phyloP scores from a whole-genome alignment of 2,797 vertebrate genomes.

The Telmatherina bonti region DNA sequence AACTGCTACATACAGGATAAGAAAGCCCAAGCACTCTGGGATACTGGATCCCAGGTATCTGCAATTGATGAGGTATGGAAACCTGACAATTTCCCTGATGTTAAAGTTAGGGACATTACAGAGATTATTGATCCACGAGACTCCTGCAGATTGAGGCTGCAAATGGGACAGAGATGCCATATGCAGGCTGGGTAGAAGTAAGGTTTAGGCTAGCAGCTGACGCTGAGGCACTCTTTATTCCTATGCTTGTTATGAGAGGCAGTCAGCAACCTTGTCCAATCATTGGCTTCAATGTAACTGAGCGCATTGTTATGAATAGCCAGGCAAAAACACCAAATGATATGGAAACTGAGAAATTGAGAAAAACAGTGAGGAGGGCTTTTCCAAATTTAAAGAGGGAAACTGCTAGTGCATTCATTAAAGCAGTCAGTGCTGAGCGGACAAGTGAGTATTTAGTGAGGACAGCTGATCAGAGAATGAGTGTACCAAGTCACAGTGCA shows the following conservation, averaged over 20 bases:
- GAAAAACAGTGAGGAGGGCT: background rate
- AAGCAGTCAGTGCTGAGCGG: conserved; percentile 2
- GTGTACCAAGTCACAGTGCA: conserved; percentile 1
- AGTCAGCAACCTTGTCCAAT: conserved; percentile 2
- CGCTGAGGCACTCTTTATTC: no score
- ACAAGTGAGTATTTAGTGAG: background rate
- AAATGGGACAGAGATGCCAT: conserved; percentile 7
- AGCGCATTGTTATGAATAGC: background rate
- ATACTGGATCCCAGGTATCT: background rate
- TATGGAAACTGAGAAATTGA: background rate
- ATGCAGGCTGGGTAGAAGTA: conserved; percentile 3
- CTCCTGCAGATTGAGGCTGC: conserved; percentile 1
- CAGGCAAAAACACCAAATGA: no score
- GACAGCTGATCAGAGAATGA: conserved; percentile 10
- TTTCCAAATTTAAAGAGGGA: conserved; percentile 6
- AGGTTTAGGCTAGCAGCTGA: conserved; percentile 4
- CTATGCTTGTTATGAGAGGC: no score
- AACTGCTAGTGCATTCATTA: no score
- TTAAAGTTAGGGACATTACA: no score
- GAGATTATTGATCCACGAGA: no score
- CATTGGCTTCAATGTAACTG: conserved; percentile 7
- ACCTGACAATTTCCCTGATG: background rate
- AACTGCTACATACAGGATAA: background rate
- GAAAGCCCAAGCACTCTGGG: background rate
- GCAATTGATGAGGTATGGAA: background rate